Conservation (phyloP, 2,797 vertebrate species). For the Sylvia borin region DNA sequence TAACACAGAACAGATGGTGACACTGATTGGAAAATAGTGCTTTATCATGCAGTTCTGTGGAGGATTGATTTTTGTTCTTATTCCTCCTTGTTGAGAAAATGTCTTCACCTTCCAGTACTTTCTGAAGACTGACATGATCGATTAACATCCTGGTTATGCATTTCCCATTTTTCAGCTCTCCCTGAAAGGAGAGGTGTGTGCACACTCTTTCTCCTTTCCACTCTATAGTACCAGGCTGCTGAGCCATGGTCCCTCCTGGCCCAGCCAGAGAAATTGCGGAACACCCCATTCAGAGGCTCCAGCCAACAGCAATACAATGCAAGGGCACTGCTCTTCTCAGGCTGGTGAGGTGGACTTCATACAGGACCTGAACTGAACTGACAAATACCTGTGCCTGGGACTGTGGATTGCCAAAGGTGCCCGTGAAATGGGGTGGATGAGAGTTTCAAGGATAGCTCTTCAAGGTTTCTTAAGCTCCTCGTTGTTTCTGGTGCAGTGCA, state of each 20-base stretch:
- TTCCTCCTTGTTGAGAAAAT: neutral
- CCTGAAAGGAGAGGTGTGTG: neutral
- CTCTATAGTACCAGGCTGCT: accelerated
- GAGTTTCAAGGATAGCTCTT: neutral
- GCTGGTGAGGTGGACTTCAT: neutral
- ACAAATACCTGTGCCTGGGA: neutral
- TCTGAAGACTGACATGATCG: neutral
- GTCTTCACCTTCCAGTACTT: neutral
- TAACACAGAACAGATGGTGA: constrained; percentile 32
- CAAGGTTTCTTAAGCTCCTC: neutral
- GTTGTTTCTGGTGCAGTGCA: neutral
- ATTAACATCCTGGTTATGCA: neutral
- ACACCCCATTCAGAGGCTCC: neutral
- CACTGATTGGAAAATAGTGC: neutral
- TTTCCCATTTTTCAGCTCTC: neutral
- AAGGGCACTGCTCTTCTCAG: neutral
- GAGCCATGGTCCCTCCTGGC: neutral
- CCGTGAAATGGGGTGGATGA: neutral
- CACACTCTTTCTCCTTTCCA: neutral
- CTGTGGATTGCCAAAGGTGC: neutral
- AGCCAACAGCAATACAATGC: accelerated
- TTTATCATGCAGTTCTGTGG: neutral
- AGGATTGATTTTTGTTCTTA: neutral
- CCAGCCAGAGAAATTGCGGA: neutral
- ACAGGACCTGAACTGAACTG: neutral